Base-by-base conservation (phyloP, 1,140 invertebrate species). In the Potamilus streckersoni region DNA sequence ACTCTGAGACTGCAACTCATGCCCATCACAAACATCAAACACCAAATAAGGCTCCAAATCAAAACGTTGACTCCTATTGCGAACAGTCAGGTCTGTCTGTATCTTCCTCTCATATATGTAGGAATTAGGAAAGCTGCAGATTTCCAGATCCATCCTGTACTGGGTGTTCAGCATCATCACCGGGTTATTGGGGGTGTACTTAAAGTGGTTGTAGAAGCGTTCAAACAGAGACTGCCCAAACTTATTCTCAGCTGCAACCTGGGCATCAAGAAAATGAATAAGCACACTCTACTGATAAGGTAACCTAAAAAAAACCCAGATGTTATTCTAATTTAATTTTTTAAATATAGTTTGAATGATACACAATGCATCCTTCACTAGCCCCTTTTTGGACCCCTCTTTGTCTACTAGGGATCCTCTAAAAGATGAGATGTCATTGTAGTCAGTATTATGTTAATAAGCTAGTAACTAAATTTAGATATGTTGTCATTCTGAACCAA, bases 221-320 rank as follows among this genome's bases (percentile, higher is more conserved):
- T 88, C 84, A 82, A 89, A 88, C 76, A 89, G 62, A 5, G 87
- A 89, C 71, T 82, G 80, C 20, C 82, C 80, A 77, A 84, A 86
- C 58, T 80, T 77, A 57, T 82, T 79, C 59, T 84, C 74, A 55
- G 61, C 68, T 17, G 85, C 81, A 74, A 80, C 78, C 87, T 89
- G 81, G 16, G 78, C 76, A 63, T 19, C 55, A 68, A 57, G 69
- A 19, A 63, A 8, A 55, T 63, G 56, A 69, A 23, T 67, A 4
- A 15, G 38, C 4, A 8, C 38, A 38, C 8, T 38, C 4, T 8
- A 38, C 38, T 38, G 38, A 38, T 38, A 38, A 38, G 38, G 38
- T 38, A 38, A 38, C 38, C 38, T 38, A 6, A 6, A 38, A 38
- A 38, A 1, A 38, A 38, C 23, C 0, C 23, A 23, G 2, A 23